Conservation (phyloP, 2,113 vertebrate genomes). For the Cavia porcellus region DNA sequence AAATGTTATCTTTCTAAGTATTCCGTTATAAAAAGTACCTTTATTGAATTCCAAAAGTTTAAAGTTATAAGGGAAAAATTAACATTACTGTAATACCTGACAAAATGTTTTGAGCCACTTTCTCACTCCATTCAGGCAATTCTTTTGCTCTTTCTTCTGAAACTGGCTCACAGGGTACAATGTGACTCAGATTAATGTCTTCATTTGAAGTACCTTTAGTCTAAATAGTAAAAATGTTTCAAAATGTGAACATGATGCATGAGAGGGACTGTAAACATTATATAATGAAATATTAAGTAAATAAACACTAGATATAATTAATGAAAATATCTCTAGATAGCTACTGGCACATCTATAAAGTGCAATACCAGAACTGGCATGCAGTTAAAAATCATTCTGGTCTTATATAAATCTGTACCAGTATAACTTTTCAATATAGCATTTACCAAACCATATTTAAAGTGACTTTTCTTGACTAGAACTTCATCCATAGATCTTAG, state of each 20-base stretch:
- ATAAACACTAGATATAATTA: conserved; percentile 10
- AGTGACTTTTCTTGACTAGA: not conserved
- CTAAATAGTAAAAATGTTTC: conserved; percentile 85
- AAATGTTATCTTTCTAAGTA: not conserved
- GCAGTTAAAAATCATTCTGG: not conserved
- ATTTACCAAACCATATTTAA: conserved; percentile 37
- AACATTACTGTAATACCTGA: conserved; percentile 89
- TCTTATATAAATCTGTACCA: not conserved
- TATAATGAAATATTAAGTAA: conserved; percentile 37
- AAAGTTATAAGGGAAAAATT: not conserved
- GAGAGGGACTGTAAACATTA: not conserved
- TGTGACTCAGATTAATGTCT: conserved; percentile 92
- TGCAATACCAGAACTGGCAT: not conserved
- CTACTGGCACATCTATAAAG: not conserved
- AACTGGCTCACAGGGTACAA: conserved; percentile 89
- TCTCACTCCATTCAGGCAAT: conserved; percentile 98
- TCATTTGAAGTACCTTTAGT: conserved; percentile 90
- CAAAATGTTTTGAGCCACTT: conserved; percentile 96
- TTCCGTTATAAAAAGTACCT: not conserved
- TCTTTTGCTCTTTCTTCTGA: conserved; percentile 87
- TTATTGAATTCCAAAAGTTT: not conserved
- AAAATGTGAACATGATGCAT: conserved; percentile 39
- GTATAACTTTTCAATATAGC: not conserved
- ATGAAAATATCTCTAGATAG: not conserved
- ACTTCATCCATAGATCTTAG: not conserved